Conservation (phyloP, 2,888 invertebrate species). For the Drosophila koepferae region DNA sequence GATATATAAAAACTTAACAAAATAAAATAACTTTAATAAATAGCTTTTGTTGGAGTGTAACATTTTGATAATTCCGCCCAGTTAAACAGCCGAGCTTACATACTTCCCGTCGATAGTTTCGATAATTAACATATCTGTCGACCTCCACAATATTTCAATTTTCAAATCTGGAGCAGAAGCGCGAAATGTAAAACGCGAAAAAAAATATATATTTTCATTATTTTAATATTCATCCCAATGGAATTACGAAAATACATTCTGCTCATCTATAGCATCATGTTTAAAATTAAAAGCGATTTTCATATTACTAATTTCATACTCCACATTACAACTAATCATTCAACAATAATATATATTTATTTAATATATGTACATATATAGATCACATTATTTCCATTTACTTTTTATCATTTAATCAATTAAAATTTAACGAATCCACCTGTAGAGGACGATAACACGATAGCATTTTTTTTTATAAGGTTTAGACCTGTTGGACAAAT, state of each 20-base stretch:
- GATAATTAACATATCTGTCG: background rate
- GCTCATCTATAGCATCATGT: constrained; percentile 23
- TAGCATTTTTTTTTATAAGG: no score
- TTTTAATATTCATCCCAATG: background rate
- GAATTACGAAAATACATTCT: constrained; percentile 8
- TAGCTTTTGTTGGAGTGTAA: background rate
- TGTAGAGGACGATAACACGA: no score
- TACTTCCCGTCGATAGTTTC: background rate
- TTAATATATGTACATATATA: no score
- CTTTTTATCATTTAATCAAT: no score
- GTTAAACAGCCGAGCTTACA: background rate
- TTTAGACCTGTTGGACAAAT: no score
- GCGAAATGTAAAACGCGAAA: background rate
- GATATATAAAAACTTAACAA: constrained; percentile 9
- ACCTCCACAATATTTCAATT: background rate
- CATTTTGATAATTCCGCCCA: background rate
- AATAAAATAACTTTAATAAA: background rate
- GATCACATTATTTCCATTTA: no score
- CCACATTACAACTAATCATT: background rate
- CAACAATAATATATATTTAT: no score
- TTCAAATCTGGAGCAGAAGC: background rate
- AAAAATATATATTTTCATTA: background rate
- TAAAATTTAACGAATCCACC: no score
- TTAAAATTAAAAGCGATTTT: constrained; percentile 34
- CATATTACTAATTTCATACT: constrained; percentile 16